These are phyloP conservation scores for Anolis apletophallus DNA, from an alignment of 2,797 vertebrate species.

Conservation along the genomic window DNA sequence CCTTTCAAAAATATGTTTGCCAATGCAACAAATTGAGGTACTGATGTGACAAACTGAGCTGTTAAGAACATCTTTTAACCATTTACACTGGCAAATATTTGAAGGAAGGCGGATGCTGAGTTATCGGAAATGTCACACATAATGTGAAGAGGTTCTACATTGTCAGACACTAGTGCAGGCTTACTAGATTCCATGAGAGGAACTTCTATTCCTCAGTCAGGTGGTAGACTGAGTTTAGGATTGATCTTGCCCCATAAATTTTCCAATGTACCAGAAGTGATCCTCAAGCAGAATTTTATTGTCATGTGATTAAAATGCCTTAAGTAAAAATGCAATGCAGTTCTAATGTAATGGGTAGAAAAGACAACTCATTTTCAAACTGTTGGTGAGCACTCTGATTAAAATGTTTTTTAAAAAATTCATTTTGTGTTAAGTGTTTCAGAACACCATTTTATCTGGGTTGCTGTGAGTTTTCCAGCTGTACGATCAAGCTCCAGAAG, in stretches of 20 bases:
- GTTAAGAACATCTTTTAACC: neutral
- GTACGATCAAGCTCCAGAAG: too few species aligned
- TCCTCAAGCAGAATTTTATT: slow-evolving; percentile 21
- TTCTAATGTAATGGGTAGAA: neutral
- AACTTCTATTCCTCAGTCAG: neutral
- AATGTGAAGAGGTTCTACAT: neutral
- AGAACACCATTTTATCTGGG: neutral
- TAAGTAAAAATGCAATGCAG: neutral
- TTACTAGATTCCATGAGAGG: neutral
- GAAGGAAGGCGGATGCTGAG: too few species aligned
- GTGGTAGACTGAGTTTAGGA: neutral
- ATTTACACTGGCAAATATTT: neutral
- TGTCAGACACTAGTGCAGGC: neutral
- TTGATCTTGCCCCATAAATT: neutral
- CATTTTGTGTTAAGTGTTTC: neutral
- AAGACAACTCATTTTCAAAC: neutral
- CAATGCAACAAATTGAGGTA: neutral
- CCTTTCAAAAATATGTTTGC: neutral
- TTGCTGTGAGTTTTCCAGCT: too few species aligned
- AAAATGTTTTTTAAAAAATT: neutral
- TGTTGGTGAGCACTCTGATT: neutral
- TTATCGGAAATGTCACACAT: neutral
- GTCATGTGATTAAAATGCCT: neutral
- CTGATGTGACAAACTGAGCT: neutral
- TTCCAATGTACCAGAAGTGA: neutral